phyloP scores from a whole-genome alignment of 2,888 invertebrate genomes.

The Idaea biselata region DNA sequence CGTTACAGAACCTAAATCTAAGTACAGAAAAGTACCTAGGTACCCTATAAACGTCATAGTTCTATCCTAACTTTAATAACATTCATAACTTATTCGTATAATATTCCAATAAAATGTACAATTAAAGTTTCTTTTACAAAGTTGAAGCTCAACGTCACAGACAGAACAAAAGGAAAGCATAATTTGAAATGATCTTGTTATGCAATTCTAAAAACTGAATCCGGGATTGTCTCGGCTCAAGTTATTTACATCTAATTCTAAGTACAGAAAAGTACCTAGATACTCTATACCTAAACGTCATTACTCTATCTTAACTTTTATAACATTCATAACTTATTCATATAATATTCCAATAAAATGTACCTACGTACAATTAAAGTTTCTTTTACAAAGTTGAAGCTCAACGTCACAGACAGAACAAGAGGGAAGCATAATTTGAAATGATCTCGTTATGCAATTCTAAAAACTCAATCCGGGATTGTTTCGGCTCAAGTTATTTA shows the following conservation, averaged over 20 bases:
- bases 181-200: conserved; percentile 52
- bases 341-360: conserved; percentile 3
- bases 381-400: conserved; percentile 27
- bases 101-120: conserved; percentile 15
- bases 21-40: background rate
- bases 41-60: background rate
- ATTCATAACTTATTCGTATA: background rate
- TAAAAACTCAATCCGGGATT: conserved; percentile 43
- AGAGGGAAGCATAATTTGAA: conserved; percentile 42
- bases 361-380: conserved; percentile 37
- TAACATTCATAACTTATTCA: background rate
- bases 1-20: no score
- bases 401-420: conserved; percentile 34
- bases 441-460: conserved; percentile 51
- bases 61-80: background rate
- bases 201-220: conserved; percentile 43
- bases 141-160: conserved; percentile 31
- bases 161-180: conserved; percentile 37
- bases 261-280: background rate
- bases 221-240: conserved; percentile 48
- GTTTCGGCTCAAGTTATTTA: conserved; percentile 55
- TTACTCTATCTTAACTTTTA: background rate
- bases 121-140: conserved; percentile 33
- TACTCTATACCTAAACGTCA: background rate
- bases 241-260: conserved; percentile 57